Conservation (phyloP, 2,797 vertebrate genomes). For the Myoxocephalus aenaeus region DNA sequence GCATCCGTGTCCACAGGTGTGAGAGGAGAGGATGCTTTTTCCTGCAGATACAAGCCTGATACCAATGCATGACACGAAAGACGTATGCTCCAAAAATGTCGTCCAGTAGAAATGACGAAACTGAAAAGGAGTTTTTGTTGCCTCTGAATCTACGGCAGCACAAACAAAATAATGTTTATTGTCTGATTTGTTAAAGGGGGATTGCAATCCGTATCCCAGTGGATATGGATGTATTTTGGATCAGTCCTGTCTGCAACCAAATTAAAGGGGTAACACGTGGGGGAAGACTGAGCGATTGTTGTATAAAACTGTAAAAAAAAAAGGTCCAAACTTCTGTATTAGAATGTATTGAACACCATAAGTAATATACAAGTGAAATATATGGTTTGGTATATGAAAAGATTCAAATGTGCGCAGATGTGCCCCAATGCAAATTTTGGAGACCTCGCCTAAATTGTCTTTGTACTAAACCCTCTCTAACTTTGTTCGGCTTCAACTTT, state of each 20-base stretch:
- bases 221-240: conserved; percentile 31
- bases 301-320: too few relatives aligned
- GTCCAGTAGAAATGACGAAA: neutral
- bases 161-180: neutral
- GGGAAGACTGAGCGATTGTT: too few relatives aligned
- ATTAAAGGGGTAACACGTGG: neutral
- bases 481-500: too few relatives aligned
- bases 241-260: neutral
- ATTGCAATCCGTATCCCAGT: conserved; percentile 2
- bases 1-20: conserved; percentile 36
- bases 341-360: too few relatives aligned
- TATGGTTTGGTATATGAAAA: too few relatives aligned
- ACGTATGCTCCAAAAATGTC: neutral
- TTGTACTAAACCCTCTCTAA: too few relatives aligned
- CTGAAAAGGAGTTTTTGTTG: neutral
- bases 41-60: neutral
- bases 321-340: too few relatives aligned
- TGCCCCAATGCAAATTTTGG: too few relatives aligned
- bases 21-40: neutral
- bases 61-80: neutral
- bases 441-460: too few relatives aligned
- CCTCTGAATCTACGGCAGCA: neutral
- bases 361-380: too few relatives aligned
- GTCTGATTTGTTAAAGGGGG: neutral
- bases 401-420: too few relatives aligned